phyloP scores from a whole-genome alignment of 2,888 invertebrate genomes.

The Cremastinae sp. region DNA sequence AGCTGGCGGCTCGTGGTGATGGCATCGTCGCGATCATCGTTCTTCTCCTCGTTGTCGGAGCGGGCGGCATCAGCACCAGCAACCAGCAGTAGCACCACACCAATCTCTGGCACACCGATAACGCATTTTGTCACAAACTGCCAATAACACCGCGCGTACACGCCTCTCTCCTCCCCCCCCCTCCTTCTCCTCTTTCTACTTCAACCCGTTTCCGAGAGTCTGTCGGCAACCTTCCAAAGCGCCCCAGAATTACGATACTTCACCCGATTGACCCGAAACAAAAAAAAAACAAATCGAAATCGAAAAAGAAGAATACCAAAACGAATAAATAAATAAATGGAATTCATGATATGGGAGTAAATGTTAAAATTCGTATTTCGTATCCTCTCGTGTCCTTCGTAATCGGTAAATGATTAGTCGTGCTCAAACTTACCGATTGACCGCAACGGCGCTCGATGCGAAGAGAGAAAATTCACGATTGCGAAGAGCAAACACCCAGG shows the following conservation, averaged over 20 bases:
- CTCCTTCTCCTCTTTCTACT: too few relatives aligned
- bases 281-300: too few relatives aligned
- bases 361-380: too few relatives aligned
- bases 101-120: slow-evolving; percentile 10
- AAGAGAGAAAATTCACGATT: slow-evolving; percentile 32
- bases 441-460: slow-evolving; percentile 5
- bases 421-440: slow-evolving; percentile 54
- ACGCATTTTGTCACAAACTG: slow-evolving; percentile 1
- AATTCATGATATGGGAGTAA: too few relatives aligned
- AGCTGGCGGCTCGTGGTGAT: slow-evolving; percentile 79
- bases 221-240: neutral
- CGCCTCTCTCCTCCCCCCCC: slow-evolving; percentile 3
- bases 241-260: too few relatives aligned
- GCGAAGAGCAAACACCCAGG: slow-evolving; percentile 2
- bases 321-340: too few relatives aligned
- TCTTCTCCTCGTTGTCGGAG: slow-evolving; percentile 21
- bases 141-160: slow-evolving; percentile 16
- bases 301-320: too few relatives aligned
- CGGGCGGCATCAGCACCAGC: neutral
- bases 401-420: slow-evolving; percentile 11
- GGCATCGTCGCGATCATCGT: slow-evolving; percentile 43
- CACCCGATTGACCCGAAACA: too few relatives aligned
- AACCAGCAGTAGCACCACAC: slow-evolving; percentile 2
- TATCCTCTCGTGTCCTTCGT: slow-evolving; percentile 34
- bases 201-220: too few relatives aligned